phyloP scores from a whole-genome alignment of 2,797 vertebrate species.

The Capromys pilorides region DNA sequence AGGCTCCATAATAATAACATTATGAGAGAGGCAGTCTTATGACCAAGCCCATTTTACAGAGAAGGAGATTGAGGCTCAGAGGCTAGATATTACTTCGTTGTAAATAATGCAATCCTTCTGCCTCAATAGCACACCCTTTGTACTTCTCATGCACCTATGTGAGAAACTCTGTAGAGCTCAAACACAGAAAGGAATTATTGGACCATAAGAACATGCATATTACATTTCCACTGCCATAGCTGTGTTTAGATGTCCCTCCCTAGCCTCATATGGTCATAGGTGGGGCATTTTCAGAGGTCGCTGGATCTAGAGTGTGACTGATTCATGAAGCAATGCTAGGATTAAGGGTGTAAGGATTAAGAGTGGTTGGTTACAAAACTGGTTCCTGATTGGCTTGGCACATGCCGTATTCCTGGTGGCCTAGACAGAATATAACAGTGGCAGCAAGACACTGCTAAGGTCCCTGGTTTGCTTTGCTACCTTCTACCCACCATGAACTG shows the following conservation, averaged over 20 bases:
- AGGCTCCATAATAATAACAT: not conserved
- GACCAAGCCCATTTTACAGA: not conserved
- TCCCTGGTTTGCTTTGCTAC: not conserved
- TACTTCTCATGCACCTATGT: rapidly evolving
- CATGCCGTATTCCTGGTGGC: not conserved
- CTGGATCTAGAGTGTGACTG: not conserved
- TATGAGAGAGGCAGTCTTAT: not conserved
- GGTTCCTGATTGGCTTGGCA: not conserved
- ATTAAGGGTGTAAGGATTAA: not conserved
- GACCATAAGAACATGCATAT: not conserved
- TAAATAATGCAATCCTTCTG: too few relatives aligned
- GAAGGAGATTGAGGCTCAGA: not conserved
- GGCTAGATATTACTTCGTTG: not conserved
- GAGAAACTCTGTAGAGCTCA: not conserved
- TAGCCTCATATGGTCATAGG: not conserved
- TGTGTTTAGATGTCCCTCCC: not conserved
- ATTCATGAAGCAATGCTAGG: not conserved
- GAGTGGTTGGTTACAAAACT: not conserved
- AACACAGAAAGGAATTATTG: not conserved
- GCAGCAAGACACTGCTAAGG: not conserved
- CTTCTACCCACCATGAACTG: not conserved
- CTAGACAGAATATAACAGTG: not conserved
- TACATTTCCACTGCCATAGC: not conserved
- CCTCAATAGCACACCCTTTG: not conserved
- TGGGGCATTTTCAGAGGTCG: not conserved